These are phyloP conservation scores for Octomys mimax DNA, from an alignment of 2,797 vertebrate species.

Conservation along the genomic window DNA sequence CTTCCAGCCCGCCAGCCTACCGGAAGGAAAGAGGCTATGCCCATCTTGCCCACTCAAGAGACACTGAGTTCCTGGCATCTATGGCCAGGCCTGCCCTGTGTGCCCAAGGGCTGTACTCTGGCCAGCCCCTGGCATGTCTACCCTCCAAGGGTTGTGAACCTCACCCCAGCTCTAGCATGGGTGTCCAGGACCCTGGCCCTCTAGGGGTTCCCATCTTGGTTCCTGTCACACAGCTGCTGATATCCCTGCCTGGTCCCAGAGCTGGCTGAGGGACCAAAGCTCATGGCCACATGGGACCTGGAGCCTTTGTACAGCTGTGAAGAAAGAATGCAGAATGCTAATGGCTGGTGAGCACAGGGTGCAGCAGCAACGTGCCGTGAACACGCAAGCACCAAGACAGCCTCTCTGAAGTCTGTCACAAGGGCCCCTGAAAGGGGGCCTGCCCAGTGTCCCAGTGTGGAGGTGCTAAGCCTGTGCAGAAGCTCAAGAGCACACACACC, in stretches of 20 bases:
- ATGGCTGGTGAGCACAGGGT: not conserved
- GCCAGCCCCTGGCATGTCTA: not conserved
- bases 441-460: not conserved
- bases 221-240: not conserved
- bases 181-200: not conserved
- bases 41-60: not conserved
- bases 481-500: not conserved
- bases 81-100: not conserved
- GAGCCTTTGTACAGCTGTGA: not conserved
- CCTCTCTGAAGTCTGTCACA: not conserved
- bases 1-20: not conserved
- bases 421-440: no score
- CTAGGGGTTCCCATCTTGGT: no score
- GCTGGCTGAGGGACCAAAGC: not conserved
- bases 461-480: not conserved
- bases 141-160: not conserved
- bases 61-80: not conserved
- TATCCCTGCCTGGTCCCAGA: not conserved
- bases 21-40: not conserved
- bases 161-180: not conserved
- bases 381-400: not conserved
- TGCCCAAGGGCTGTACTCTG: not conserved
- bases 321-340: no score
- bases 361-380: no score
- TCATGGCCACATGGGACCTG: no score